Evolutionary conservation across 92 coral and sea anemone genomes (phyloP).

Genomic region (Siderastrea siderea): DNA sequence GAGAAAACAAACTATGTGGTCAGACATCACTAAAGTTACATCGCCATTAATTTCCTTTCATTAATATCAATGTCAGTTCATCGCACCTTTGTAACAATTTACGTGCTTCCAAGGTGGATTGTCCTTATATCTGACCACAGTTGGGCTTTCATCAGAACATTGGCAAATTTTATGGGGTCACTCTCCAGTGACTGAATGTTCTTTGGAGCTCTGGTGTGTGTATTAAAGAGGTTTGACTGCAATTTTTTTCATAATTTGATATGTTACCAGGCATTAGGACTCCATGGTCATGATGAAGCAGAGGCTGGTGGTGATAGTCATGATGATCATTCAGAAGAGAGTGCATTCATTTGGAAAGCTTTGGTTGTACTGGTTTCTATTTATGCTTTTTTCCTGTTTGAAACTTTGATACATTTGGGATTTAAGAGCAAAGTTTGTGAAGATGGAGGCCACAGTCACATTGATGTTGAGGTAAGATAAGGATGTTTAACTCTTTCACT

Average conservation of each 20-base stretch:
- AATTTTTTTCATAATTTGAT: neutral
- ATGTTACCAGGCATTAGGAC: conserved; percentile 73
- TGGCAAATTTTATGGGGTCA: too few relatives aligned
- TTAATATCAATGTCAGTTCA: too few relatives aligned
- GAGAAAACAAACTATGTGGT: too few relatives aligned
- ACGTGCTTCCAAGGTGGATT: too few relatives aligned
- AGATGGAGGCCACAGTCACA: conserved; percentile 69
- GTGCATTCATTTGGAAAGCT: conserved; percentile 79
- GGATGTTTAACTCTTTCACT: neutral
- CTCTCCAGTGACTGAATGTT: too few relatives aligned
- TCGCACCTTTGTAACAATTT: too few relatives aligned
- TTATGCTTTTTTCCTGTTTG: conserved; percentile 89
- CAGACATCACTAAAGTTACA: too few relatives aligned
- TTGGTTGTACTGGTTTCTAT: conserved; percentile 77
- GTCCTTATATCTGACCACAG: too few relatives aligned
- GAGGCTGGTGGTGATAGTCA: conserved; percentile 56
- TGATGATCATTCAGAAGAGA: conserved; percentile 40
- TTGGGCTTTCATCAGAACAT: too few relatives aligned
- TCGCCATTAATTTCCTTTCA: too few relatives aligned
- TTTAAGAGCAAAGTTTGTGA: conserved; percentile 72
- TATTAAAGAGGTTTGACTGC: neutral
- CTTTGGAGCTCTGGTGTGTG: too few relatives aligned
- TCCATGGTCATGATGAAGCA: conserved; percentile 68
- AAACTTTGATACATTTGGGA: conserved; percentile 91
- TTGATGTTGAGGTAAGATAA: conserved; percentile 74